These are phyloP conservation scores for Aldrovandia affinis DNA, from an alignment of 2,797 vertebrate species.

Conservation along the genomic window DNA sequence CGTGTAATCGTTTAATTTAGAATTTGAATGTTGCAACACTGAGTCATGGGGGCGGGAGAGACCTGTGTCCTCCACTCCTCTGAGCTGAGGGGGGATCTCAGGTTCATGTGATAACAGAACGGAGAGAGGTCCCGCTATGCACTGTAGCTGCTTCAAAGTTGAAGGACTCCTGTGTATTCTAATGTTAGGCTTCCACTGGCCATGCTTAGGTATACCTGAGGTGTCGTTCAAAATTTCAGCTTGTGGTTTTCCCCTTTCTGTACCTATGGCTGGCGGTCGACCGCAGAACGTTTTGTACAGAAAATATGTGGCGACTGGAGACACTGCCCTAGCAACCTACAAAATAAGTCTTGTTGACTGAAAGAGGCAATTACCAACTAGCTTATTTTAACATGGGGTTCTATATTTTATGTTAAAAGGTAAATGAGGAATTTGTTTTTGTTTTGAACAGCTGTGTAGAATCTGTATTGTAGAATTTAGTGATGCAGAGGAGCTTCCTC, in stretches of 20 bases:
- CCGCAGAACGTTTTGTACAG: too few species aligned
- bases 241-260: neutral
- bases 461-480: neutral
- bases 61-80: too few species aligned
- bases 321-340: too few species aligned
- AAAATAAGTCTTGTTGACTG: too few species aligned
- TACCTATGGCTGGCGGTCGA: too few species aligned
- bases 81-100: neutral
- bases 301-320: too few species aligned
- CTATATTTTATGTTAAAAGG: neutral
- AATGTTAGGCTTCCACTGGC: neutral
- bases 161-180: neutral
- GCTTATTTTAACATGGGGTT: neutral
- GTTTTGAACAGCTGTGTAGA: neutral
- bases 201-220: neutral
- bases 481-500: neutral
- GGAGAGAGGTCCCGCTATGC: neutral
- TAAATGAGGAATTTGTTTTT: neutral
- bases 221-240: neutral
- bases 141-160: neutral
- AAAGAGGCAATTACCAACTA: too few species aligned
- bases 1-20: slow-evolving; percentile 71
- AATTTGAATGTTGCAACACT: slow-evolving; percentile 41
- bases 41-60: neutral
- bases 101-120: neutral